These are phyloP conservation scores for Perca flavescens DNA, from an alignment of 2,113 vertebrate species.

Conservation along the genomic window DNA sequence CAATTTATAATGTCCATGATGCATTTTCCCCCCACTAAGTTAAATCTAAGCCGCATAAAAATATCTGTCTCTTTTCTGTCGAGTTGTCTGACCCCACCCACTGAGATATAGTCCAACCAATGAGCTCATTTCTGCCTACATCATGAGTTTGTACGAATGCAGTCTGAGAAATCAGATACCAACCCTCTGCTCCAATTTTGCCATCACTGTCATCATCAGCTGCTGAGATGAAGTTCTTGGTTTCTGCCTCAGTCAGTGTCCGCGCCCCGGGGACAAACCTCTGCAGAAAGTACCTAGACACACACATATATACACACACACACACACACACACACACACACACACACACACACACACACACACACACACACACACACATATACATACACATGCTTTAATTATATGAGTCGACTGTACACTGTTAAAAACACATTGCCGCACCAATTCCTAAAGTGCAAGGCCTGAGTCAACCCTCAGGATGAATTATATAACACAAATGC, in stretches of 20 bases:
- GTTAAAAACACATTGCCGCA: conserved; percentile 4
- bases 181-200: conserved; percentile 93
- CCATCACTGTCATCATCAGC: conserved; percentile 94
- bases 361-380: conserved; percentile 29
- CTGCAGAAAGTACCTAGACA: conserved; percentile 92
- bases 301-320: conserved; percentile 30
- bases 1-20: background rate
- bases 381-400: conserved; percentile 12
- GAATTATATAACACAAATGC: conserved; percentile 58
- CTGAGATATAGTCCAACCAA: conserved; percentile 16
- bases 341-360: conserved; percentile 27
- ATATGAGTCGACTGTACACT: background rate
- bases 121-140: conserved; percentile 17
- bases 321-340: conserved; percentile 21
- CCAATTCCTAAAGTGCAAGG: background rate
- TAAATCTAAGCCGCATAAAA: background rate
- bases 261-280: conserved; percentile 90
- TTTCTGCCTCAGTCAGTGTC: conserved; percentile 89
- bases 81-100: background rate
- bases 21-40: background rate
- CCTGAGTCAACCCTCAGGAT: background rate
- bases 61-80: background rate
- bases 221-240: conserved; percentile 89
- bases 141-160: conserved; percentile 4
- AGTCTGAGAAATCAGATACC: conserved; percentile 63